These are phyloP conservation scores for Galagoides demidoff DNA, from an alignment of 2,797 vertebrate species.

Conservation along the genomic window DNA sequence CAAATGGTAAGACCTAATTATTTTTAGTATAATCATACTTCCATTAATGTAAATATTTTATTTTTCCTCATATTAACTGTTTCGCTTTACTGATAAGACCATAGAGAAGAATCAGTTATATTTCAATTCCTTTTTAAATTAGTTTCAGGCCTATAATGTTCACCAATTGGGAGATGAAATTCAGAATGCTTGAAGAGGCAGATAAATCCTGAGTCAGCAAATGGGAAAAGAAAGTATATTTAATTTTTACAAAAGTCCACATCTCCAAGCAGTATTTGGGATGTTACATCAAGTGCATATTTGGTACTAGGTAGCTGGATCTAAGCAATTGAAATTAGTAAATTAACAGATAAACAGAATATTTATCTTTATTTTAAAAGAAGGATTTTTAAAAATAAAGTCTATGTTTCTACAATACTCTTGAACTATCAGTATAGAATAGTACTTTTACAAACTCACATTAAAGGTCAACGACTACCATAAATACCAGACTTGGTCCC, in stretches of 20 bases:
- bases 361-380: conserved; percentile 51
- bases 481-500: conserved; percentile 21
- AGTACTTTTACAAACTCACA: conserved; percentile 21
- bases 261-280: conserved; percentile 35
- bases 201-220: conserved; percentile 30
- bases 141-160: conserved; percentile 6
- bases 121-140: conserved; percentile 56
- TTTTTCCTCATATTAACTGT: background rate
- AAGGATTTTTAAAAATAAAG: conserved; percentile 24
- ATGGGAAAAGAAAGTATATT: conserved; percentile 32
- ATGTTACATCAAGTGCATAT: background rate
- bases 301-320: background rate
- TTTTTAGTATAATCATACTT: conserved; percentile 51
- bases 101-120: conserved; percentile 42
- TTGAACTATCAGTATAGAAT: conserved; percentile 30
- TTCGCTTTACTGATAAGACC: conserved; percentile 26
- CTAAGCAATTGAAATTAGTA: background rate
- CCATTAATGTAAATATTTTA: conserved; percentile 13
- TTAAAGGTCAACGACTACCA: conserved; percentile 27
- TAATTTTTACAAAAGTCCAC: background rate
- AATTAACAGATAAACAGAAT: conserved; percentile 33
- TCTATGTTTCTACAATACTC: background rate
- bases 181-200: conserved; percentile 52
- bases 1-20: background rate
- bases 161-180: conserved; percentile 37